Evolutionary conservation across 2,113 vertebrate genomes (phyloP), one percentile per base, ranked within the genome.

Genomic region (Campylomormyrus numenius): DNA sequence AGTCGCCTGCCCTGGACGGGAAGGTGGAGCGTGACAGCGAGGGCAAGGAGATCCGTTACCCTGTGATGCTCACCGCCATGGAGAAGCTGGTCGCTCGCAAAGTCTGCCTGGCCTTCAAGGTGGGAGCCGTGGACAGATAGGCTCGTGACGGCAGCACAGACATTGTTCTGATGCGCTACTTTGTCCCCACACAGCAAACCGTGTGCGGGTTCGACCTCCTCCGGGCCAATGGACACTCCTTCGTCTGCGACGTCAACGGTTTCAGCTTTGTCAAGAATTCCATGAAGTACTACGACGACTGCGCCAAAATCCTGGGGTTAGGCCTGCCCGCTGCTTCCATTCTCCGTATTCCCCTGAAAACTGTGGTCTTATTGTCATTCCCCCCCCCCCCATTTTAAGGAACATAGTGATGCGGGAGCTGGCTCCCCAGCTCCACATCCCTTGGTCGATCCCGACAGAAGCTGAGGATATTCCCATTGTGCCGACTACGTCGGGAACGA

Each of bases 251-350:
- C 0, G 98, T 99, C 92, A 99, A 99, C 0, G 98, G 98, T 83
- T 99, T 99, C 95, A 99, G 98, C 91, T 99, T 99, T 80, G 98
- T 99, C 93, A 99, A 99, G 96, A 99, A 99, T 94, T 99, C 98
- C 0, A 99, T 99, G 98, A 99, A 99, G 94, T 99, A 99, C 91
- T 99, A 99, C 0, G 98, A 99, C 27, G 98, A 99, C 94, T 99
- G 98, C 94, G 98, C 98, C 94, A 99, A 99, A 96, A 99, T 99
- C 93, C 95, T 99, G 0, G 98, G 98, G 98, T 70, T 99, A 96
- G 83, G 62, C 1, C n/a, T 49, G 19, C 27, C 10, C n/a, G 1
- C 27, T 15, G 53, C n/a, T 35, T 48, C 13, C 7, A 39, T 46
- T 3, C 15, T 62, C 48, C 10, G 2, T 50, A 8, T 42, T 24